A percentile compares a stretch with the other conserved stretches of the same genome.
Evolutionary conservation across 2,797 vertebrate species (phyloP).

Genomic region (Okamejei kenojei): DNA sequence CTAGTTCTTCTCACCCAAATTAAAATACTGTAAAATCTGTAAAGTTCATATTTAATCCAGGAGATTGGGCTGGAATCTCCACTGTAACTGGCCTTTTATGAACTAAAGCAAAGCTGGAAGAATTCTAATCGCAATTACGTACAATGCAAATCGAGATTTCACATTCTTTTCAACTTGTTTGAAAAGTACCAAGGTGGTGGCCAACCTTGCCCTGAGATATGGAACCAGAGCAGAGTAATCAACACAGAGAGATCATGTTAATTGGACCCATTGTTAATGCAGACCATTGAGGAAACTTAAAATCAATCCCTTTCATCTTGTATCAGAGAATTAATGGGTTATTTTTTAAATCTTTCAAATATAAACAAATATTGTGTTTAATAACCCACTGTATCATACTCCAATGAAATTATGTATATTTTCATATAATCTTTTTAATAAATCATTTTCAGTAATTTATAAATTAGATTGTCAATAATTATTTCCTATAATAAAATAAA

Average conservation of each 20-base stretch:
- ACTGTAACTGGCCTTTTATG: too few relatives aligned
- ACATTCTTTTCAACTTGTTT: background rate
- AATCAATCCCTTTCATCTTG: background rate
- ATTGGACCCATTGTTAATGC: background rate
- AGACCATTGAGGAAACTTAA: background rate
- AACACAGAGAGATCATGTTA: background rate
- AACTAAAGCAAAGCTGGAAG: too few relatives aligned
- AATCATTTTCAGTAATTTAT: background rate
- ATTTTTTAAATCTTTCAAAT: background rate
- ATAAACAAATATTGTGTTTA: background rate
- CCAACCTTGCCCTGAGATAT: background rate
- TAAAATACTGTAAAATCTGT: background rate
- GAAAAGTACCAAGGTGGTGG: background rate
- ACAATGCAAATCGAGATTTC: background rate
- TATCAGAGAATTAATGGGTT: background rate
- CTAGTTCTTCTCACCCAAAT: background rate
- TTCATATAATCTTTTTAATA: background rate
- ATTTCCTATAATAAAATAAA: background rate
- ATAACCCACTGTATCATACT: background rate
- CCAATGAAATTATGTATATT: background rate
- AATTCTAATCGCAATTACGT: too few relatives aligned
- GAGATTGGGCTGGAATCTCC: background rate
- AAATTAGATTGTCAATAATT: background rate
- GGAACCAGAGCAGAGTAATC: background rate
- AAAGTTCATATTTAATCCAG: background rate